Base-by-base conservation (phyloP, 2,113 vertebrate species). In the Panurus biarmicus region DNA sequence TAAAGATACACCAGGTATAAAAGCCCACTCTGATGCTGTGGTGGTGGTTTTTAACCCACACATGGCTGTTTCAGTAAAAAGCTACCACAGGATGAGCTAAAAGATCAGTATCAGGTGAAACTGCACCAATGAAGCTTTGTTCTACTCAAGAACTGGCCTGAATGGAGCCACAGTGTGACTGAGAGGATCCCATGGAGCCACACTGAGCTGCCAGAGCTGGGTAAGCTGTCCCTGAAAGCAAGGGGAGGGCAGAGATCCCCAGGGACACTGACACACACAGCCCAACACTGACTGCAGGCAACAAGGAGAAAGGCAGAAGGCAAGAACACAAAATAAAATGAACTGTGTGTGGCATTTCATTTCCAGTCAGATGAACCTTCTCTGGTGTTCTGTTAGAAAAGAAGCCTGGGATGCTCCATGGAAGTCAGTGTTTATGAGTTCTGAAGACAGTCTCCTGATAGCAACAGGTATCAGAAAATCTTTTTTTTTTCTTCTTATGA, bases 221-320 rank as follows among this genome's bases (percentile, higher is more conserved):
- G 25, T 2, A 18, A 38, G 7, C n/a, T 48, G 5, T 4, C 38
- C 42, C 38, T 33, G 7, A 36, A 35, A 40, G 18, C 14, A 54
- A 33, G 28, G 8, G 26, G 47, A 66, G 71, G 61, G 28, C 10
- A 25, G 5, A 7, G 35, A 65, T 44, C n/a, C 24, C 67, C 71
- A 82, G 4, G 8, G 45, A 20, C 1, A 71, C 36, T 13, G 60
- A 56, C 4, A 60, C 0, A 0, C 28, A 56, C 1, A 75, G 72
- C 72, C 58, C 83, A 76, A 5, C 48, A 5, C 9, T 33, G 50
- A 20, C 58, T 53, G 57, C 10, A 40, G 47, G 42, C 72, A 85
- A 35, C 24, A 15, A 38, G 38, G 22, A 77, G 17, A 40, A 67
- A 69, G 73, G 91, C 80, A 89, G 51, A 81, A 80, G 69, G 76